Conservation (phyloP, 1,140 invertebrate species). For the Agraylea sexmaculata region DNA sequence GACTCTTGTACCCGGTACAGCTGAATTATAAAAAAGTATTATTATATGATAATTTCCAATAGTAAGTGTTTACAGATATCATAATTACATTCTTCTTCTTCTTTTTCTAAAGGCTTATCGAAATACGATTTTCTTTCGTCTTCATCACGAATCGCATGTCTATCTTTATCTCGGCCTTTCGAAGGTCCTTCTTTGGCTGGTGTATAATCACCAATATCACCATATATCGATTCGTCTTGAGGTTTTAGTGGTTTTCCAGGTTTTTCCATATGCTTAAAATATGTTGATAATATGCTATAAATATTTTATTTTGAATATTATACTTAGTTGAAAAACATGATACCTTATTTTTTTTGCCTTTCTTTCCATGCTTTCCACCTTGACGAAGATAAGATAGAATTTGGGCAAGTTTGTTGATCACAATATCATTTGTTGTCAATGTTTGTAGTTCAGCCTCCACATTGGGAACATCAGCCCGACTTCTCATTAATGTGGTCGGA, state of each 20-base stretch:
- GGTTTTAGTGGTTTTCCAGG: constrained; percentile 22
- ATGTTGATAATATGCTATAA: constrained; percentile 2
- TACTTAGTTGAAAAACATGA: background rate
- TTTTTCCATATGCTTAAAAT: constrained; percentile 27
- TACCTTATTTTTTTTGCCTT: constrained; percentile 61
- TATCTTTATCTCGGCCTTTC: constrained; percentile 25
- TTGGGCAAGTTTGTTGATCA: constrained; percentile 94
- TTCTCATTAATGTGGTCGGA: constrained; percentile 89
- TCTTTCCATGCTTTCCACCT: constrained; percentile 63
- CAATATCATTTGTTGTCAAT: constrained; percentile 86
- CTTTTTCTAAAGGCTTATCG: constrained; percentile 41
- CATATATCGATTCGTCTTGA: constrained; percentile 79
- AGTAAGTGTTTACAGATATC: background rate
- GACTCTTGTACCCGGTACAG: constrained; percentile 15
- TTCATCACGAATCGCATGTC: constrained; percentile 18
- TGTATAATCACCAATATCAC: constrained; percentile 86
- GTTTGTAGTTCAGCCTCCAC: constrained; percentile 56
- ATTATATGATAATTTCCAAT: background rate
- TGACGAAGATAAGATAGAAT: constrained; percentile 90
- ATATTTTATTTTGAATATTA: constrained; percentile 1
- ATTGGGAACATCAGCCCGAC: constrained; percentile 83
- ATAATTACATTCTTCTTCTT: constrained; percentile 29
- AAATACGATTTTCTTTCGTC: constrained; percentile 38
- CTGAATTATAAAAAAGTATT: constrained; percentile 1
- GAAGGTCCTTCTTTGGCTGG: constrained; percentile 37